These are phyloP conservation scores for Tenualosa ilisha DNA, from an alignment of 2,797 vertebrate species.

Conservation along the genomic window DNA sequence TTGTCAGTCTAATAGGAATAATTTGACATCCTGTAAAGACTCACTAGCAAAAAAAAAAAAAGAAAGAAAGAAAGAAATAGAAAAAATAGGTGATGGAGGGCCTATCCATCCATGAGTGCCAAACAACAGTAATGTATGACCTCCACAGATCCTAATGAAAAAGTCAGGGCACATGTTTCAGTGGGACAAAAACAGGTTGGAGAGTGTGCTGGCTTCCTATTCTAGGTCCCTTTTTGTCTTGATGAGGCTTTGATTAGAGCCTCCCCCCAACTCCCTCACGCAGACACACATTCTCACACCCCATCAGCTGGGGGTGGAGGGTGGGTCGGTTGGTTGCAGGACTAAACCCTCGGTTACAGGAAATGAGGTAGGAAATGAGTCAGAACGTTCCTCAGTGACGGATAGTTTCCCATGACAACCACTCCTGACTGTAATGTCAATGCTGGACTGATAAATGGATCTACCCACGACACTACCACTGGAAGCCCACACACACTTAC, in stretches of 20 bases:
- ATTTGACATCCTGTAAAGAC: background rate
- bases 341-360: slow-evolving; percentile 18
- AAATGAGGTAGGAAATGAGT: slow-evolving; percentile 54
- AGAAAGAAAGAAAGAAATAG: too few species aligned
- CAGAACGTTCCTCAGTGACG: slow-evolving; percentile 52
- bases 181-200: background rate
- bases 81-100: background rate
- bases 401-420: slow-evolving; percentile 50
- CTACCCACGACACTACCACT: slow-evolving; percentile 15
- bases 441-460: slow-evolving; percentile 54
- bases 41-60: too few species aligned
- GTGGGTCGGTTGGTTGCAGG: background rate
- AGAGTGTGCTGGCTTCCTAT: background rate
- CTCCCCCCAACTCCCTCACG: background rate
- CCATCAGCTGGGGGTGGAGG: background rate
- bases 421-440: slow-evolving; percentile 54
- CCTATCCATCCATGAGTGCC: background rate
- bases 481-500: slow-evolving; percentile 24
- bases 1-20: background rate
- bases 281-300: background rate
- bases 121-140: background rate
- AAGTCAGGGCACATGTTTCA: background rate
- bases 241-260: slow-evolving; percentile 42
- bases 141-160: background rate
- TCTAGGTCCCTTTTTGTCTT: background rate